Conservation (phyloP, 2,113 vertebrate genomes). For the Desmodus rotundus region DNA sequence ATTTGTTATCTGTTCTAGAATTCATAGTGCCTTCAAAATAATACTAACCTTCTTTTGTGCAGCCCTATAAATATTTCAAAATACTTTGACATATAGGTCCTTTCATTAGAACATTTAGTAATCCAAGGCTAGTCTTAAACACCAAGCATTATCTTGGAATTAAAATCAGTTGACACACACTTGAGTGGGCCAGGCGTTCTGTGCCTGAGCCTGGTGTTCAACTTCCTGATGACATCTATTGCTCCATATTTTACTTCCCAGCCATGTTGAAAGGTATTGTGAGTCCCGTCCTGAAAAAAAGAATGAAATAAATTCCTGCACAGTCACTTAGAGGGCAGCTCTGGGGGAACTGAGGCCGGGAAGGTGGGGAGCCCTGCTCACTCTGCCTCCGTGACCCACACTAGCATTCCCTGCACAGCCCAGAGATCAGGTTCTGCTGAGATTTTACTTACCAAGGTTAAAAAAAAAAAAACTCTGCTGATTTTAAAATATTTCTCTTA, state of each 20-base stretch:
- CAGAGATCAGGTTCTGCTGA: background rate
- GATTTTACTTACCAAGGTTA: background rate
- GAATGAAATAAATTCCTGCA: background rate
- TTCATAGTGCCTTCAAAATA: background rate
- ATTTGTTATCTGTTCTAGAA: background rate
- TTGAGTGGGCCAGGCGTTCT: background rate
- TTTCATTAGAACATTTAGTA: background rate
- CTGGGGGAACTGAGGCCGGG: background rate
- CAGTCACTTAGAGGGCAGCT: background rate
- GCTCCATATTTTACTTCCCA: background rate
- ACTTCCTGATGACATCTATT: background rate
- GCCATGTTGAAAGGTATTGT: background rate
- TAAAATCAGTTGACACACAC: background rate
- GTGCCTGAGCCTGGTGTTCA: background rate
- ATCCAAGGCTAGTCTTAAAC: background rate
- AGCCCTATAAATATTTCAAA: background rate
- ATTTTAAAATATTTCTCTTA: background rate
- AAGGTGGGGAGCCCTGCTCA: accelerated
- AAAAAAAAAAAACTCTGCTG: background rate
- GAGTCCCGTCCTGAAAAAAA: background rate
- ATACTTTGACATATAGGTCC: background rate
- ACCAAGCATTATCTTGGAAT: background rate
- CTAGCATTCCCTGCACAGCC: background rate
- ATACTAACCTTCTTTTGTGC: background rate
- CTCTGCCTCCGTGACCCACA: background rate